phyloP scores from a whole-genome alignment of 2,888 invertebrate genomes.

The Eristalinus sepulchralis region DNA sequence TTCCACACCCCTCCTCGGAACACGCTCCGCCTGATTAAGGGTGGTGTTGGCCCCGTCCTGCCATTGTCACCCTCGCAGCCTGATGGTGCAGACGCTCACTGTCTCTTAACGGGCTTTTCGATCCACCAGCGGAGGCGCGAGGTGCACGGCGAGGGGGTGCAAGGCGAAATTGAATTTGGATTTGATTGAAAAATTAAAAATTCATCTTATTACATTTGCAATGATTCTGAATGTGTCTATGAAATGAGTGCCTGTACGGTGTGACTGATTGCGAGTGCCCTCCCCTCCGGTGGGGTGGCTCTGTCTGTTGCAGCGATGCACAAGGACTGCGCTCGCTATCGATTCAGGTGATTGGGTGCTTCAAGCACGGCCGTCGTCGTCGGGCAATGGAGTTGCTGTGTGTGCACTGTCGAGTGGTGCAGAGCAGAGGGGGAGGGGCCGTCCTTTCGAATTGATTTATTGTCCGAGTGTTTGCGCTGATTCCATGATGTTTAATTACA shows the following conservation, averaged over 20 bases:
- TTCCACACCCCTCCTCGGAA: background rate
- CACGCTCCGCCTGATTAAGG: background rate
- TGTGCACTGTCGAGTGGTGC: background rate
- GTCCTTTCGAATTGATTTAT: slow-evolving; percentile 65
- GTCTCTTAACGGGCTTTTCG: background rate
- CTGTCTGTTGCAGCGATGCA: slow-evolving; percentile 26
- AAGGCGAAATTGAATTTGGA: slow-evolving; percentile 70
- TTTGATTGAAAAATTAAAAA: slow-evolving; percentile 72
- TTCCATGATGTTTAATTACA: slow-evolving; percentile 71
- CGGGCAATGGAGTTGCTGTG: background rate
- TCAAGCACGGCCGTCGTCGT: background rate
- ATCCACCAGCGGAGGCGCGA: background rate
- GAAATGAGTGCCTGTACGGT: slow-evolving; percentile 62
- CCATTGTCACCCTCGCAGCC: background rate
- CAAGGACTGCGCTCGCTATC: slow-evolving; percentile 10
- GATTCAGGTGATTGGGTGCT: slow-evolving; percentile 59
- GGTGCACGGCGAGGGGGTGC: background rate
- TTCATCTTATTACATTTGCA: slow-evolving; percentile 72
- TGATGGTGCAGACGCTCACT: background rate
- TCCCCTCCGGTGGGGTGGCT: background rate
- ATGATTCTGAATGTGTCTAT: slow-evolving; percentile 71
- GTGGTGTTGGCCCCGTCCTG: background rate
- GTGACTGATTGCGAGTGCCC: slow-evolving; percentile 55
- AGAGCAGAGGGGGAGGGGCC: background rate
- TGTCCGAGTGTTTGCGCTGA: slow-evolving; percentile 68